Conservation (phyloP, 2,888 invertebrate genomes). For the Andrena chrysosceles region DNA sequence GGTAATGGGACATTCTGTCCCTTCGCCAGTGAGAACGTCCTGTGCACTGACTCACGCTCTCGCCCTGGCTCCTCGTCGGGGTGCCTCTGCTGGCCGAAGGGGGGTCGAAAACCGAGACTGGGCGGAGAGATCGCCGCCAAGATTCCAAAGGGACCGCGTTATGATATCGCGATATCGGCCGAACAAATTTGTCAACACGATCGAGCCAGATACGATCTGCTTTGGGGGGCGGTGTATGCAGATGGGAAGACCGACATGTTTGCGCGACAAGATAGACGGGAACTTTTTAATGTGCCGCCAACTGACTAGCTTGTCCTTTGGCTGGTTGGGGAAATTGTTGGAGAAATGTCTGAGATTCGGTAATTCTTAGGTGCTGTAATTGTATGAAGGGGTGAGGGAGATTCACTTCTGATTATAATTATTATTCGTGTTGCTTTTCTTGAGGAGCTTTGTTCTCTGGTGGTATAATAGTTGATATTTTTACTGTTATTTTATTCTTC, state of each 20-base stretch:
- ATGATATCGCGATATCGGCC: conserved; percentile 61
- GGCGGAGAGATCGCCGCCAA: conserved; percentile 43
- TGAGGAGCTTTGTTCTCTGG: too few species aligned
- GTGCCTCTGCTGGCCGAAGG: conserved; percentile 26
- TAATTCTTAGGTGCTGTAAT: too few species aligned
- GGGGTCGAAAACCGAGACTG: conserved; percentile 14
- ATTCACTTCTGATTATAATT: too few species aligned
- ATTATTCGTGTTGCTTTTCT: too few species aligned
- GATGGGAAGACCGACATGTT: background rate
- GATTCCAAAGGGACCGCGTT: conserved; percentile 30
- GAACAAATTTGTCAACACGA: conserved; percentile 80
- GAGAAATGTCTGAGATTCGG: too few species aligned
- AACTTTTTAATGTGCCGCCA: conserved; percentile 10
- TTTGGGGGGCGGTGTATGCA: background rate
- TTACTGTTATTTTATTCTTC: too few species aligned
- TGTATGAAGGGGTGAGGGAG: too few species aligned
- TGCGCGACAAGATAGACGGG: background rate
- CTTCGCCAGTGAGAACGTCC: conserved; percentile 71
- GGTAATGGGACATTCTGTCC: conserved; percentile 83
- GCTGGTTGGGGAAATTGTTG: background rate
- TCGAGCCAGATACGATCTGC: conserved; percentile 51
- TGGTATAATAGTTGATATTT: too few species aligned
- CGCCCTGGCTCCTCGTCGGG: conserved; percentile 20
- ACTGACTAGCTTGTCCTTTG: background rate
- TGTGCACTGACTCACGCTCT: conserved; percentile 77